phyloP scores from a whole-genome alignment of 2,113 vertebrate genomes.

The Callithrix jacchus region DNA sequence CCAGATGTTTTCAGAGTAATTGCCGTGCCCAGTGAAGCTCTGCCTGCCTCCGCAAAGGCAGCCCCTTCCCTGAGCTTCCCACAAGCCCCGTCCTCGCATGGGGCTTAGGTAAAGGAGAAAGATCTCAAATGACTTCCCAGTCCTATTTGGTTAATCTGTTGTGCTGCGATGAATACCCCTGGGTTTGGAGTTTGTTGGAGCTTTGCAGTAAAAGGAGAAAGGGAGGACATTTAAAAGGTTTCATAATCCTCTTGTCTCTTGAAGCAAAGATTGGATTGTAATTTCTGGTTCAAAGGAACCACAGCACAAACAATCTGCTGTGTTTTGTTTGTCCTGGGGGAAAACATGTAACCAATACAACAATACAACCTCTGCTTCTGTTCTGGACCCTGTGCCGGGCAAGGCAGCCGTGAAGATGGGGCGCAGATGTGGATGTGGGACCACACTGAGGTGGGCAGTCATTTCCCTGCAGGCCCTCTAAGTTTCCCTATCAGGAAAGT shows the following conservation, averaged over 20 bases:
- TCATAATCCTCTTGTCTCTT: conserved; percentile 40
- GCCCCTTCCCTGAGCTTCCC: background rate
- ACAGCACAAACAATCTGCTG: background rate
- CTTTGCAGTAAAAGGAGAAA: conserved; percentile 45
- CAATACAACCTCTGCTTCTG: background rate
- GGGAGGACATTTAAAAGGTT: background rate
- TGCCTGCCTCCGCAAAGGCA: background rate
- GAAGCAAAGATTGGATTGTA: background rate
- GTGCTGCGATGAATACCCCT: conserved; percentile 30
- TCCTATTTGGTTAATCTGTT: conserved; percentile 50
- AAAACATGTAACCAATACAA: background rate
- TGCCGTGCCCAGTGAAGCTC: background rate
- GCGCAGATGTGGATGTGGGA: background rate
- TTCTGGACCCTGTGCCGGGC: background rate
- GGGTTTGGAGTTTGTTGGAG: conserved; percentile 38
- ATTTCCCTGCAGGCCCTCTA: background rate
- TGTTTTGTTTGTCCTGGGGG: background rate
- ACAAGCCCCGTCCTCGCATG: background rate
- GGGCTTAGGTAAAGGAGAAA: background rate
- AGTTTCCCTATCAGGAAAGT: background rate
- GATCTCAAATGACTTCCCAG: background rate
- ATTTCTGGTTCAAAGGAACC: conserved; percentile 30
- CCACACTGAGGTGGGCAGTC: accelerated
- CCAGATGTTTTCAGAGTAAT: conserved; percentile 52
- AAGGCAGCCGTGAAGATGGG: accelerated